Evolutionary conservation across 2,888 invertebrate species (phyloP).

Genomic region (Mesorhabditis belari): DNA sequence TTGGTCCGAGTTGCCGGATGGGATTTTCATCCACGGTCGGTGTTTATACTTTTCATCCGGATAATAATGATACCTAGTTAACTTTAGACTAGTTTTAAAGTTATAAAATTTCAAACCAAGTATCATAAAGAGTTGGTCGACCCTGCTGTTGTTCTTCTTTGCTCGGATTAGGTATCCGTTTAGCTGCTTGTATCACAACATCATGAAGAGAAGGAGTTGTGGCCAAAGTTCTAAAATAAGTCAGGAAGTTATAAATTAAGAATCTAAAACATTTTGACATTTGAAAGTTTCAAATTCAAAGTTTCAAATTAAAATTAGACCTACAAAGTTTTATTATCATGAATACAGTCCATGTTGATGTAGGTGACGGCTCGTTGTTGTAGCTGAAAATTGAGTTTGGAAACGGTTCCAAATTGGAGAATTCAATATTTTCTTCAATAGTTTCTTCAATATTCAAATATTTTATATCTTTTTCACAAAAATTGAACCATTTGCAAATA

Average conservation of each 20-base stretch:
- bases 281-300: too few species aligned
- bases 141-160: conserved; percentile 21
- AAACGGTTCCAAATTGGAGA: too few species aligned
- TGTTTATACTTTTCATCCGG: too few species aligned
- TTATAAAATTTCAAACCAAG: conserved; percentile 39
- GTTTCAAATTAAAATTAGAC: too few species aligned
- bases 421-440: too few species aligned
- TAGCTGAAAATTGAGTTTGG: too few species aligned
- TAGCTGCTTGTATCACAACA: conserved; percentile 53
- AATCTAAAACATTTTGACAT: too few species aligned
- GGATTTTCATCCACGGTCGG: conserved; percentile 23
- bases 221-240: conserved; percentile 20
- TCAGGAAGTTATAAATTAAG: too few species aligned
- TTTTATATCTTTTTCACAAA: too few species aligned
- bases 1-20: conserved; percentile 58
- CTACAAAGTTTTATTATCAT: conserved; percentile 36
- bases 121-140: conserved; percentile 41
- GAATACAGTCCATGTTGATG: conserved; percentile 54
- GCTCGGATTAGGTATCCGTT: conserved; percentile 40
- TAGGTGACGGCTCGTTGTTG: conserved; percentile 54
- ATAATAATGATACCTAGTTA: too few species aligned
- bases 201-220: conserved; percentile 52
- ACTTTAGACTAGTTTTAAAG: conserved; percentile 5
- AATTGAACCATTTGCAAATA: too few species aligned
- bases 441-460: too few species aligned